Evolutionary conservation across 2,113 vertebrate species (phyloP), one percentile per base, ranked within the genome.

Genomic region (western clawed frog (Xenopus tropicalis)): DNA sequence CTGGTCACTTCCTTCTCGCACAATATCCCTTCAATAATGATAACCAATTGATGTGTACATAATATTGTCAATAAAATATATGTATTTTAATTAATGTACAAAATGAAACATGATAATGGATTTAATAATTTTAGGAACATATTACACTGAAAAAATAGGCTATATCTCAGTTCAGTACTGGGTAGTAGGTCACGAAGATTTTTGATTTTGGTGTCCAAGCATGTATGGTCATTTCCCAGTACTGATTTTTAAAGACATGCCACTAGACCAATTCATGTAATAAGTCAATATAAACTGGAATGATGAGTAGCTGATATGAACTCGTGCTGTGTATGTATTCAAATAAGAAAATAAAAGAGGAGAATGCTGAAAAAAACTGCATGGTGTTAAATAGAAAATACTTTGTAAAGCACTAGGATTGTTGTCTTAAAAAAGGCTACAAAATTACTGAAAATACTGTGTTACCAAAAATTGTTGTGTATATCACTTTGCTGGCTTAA

Each of bases 1-100:
- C 8, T 8, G 7, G 19, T 54, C 5, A 54, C 52, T 4, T 54
- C 11, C 52, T n/a, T 54, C 52, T 54, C 1, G 3, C 3, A 54
- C 1, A 3, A 48, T 48, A 37, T 7, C 29, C 16, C 13, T 48
- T 48, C 2, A 14, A 11, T 48, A 9, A 48, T 62, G 14, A 11
- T 17, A 42, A 20, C 21, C 19, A 14, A 43, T 23, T 13, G 43
- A 14, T 43, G 19, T 74, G 72, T 74, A 74, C 48, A 68, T 74
- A 70, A 59, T 44, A 22, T 59, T 44, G 61, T 24, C 14, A n/a
- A 4, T 54, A 67, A 20, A 61, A 29, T 44, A 46, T 21, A 44
- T 66, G 52, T 72, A 72, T 61, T 68, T 23, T 74, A 74, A 68
- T 74, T 48, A 68, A 74, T 74, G 72, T 74, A 74, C 3, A 68